Conservation (phyloP, 1,140 invertebrate species). For the Drosophila insularis region DNA sequence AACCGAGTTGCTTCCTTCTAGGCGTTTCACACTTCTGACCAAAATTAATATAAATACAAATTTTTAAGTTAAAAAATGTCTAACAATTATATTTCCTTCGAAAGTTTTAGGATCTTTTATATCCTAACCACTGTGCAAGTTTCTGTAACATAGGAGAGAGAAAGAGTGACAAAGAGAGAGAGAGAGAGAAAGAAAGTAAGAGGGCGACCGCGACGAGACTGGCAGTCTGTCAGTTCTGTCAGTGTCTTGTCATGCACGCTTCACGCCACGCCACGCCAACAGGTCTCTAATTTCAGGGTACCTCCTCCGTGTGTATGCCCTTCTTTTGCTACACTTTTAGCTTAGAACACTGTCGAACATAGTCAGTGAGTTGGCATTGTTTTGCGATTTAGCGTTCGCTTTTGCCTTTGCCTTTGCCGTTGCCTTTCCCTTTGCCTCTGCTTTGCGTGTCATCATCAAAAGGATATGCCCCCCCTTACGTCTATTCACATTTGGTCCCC, state of each 20-base stretch:
- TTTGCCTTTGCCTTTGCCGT: constrained; percentile 8
- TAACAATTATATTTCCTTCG: no score
- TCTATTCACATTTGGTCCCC: not conserved
- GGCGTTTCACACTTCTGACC: no score
- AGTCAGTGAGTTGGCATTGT: not conserved
- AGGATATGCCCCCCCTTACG: constrained; percentile 7
- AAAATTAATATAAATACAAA: no score
- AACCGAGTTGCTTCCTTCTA: no score
- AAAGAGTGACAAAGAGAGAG: not conserved
- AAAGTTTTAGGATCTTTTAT: no score
- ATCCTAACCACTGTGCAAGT: not conserved
- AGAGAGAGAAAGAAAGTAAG: not conserved
- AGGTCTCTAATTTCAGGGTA: constrained; percentile 66
- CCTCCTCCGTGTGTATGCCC: constrained; percentile 23
- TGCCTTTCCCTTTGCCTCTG: not conserved
- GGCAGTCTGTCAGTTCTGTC: constrained; percentile 22
- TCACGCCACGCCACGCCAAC: constrained; percentile 62
- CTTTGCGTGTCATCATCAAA: constrained; percentile 19
- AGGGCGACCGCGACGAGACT: not conserved
- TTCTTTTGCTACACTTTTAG: not conserved
- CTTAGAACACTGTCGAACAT: not conserved
- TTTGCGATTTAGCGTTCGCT: constrained; percentile 1
- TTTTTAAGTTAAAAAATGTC: no score
- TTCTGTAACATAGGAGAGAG: not conserved
- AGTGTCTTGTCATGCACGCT: constrained; percentile 52